Percentiles rank a stretch among this genome's conserved stretches.
phyloP scores from a whole-genome alignment of 1,140 invertebrate species.

The Tetragnatha versicolor region DNA sequence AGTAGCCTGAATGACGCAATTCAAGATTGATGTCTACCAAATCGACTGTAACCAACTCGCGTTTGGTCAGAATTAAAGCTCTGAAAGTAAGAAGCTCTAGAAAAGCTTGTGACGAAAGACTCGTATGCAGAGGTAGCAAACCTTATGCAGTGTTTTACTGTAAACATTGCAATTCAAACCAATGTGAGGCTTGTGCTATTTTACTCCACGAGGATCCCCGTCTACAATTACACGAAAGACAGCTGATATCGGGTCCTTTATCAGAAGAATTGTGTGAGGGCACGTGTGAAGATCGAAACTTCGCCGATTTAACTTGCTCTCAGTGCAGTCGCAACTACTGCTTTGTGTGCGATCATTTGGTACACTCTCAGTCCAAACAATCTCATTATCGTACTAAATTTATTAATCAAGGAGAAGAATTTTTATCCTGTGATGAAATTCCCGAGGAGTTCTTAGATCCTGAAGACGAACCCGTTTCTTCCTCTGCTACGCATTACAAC shows the following conservation, averaged over 20 bases:
- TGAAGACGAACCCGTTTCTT: neutral
- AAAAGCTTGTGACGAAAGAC: conserved; percentile 55
- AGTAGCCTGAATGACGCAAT: conserved; percentile 44
- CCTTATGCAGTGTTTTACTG: conserved; percentile 62
- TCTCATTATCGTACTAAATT: conserved; percentile 53
- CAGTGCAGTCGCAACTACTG: conserved; percentile 63
- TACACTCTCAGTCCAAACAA: conserved; percentile 58
- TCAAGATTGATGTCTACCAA: conserved; percentile 42
- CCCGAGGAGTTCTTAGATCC: conserved; percentile 7
- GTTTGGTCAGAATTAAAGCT: conserved; percentile 44
- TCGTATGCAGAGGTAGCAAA: conserved; percentile 51
- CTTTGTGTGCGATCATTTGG: conserved; percentile 61
- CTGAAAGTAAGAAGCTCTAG: conserved; percentile 41
- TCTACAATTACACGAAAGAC: conserved; percentile 62
- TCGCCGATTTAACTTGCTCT: conserved; percentile 63
- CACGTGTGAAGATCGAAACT: conserved; percentile 62
- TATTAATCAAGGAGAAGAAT: conserved; percentile 32
- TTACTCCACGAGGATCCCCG: conserved; percentile 62
- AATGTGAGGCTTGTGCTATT: conserved; percentile 63
- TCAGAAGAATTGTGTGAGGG: conserved; percentile 61
- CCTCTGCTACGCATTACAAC: neutral
- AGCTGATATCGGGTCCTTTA: conserved; percentile 58
- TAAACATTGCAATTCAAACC: conserved; percentile 62
- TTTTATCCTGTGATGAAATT: conserved; percentile 52
- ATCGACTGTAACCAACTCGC: conserved; percentile 22